Conservation (phyloP, 2,888 invertebrate genomes). For the Eudasyphora cyanicolor region DNA sequence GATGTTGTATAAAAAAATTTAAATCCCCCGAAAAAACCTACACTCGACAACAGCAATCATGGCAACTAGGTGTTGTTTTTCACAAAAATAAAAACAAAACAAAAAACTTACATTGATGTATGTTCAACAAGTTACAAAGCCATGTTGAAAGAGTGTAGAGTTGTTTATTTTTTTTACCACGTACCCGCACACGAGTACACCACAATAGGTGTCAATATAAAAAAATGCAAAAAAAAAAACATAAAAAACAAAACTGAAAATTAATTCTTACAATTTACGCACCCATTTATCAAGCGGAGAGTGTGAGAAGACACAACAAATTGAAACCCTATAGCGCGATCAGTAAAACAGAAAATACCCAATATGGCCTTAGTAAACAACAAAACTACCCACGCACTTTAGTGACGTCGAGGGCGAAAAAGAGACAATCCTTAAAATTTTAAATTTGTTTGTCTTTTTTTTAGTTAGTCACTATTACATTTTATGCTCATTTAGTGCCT, state of each 20-base stretch:
- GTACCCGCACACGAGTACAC: constrained; percentile 13
- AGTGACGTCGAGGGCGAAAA: not conserved
- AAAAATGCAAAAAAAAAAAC: constrained; percentile 32
- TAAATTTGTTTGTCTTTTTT: not conserved
- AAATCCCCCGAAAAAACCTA: not conserved
- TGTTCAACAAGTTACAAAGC: not conserved
- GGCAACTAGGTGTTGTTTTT: not conserved
- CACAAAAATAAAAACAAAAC: not conserved
- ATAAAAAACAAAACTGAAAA: constrained; percentile 38
- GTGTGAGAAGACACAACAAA: constrained; percentile 2
- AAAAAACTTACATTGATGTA: not conserved
- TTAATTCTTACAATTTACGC: constrained; percentile 56
- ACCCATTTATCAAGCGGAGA: constrained; percentile 49
- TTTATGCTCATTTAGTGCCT: too few species aligned
- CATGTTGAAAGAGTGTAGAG: not conserved
- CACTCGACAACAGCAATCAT: not conserved
- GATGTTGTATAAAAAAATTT: not conserved
- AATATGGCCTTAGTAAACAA: not conserved
- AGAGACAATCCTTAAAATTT: constrained; percentile 56
- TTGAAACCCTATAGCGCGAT: constrained; percentile 50
- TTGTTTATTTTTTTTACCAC: not conserved
- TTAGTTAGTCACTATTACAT: not conserved
- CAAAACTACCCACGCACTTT: constrained; percentile 52
- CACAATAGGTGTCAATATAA: constrained; percentile 54
- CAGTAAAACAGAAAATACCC: not conserved